Evolutionary conservation across 2,888 invertebrate genomes (phyloP).

Genomic region (Diplolepis rosae): DNA sequence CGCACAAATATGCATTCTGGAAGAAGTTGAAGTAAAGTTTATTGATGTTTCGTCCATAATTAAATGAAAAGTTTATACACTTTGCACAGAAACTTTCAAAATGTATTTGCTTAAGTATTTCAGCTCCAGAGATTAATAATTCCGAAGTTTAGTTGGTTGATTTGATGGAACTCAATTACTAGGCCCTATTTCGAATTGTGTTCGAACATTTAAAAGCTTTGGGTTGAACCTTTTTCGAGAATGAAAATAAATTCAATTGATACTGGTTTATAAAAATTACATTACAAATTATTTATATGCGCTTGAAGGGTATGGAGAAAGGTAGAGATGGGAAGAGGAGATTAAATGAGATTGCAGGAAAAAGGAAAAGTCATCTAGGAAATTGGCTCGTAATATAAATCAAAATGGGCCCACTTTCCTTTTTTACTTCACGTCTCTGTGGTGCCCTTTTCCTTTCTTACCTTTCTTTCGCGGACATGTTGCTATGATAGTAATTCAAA

Average conservation of each 20-base stretch:
- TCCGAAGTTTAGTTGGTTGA: slow-evolving; percentile 10
- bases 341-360: not conserved
- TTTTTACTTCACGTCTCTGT: not conserved
- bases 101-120: slow-evolving; percentile 13
- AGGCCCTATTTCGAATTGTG: not conserved
- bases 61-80: slow-evolving; percentile 3
- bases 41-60: slow-evolving; percentile 1
- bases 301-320: too few species aligned
- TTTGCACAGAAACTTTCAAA: not conserved
- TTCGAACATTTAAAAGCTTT: too few species aligned
- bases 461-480: not conserved
- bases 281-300: too few species aligned
- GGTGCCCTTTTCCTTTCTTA: not conserved
- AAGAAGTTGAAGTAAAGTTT: not conserved
- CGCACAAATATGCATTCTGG: too few species aligned
- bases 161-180: slow-evolving; percentile 15
- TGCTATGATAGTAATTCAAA: not conserved
- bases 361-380: not conserved
- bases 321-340: not conserved
- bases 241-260: too few species aligned
- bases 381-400: not conserved
- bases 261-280: not conserved
- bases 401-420: not conserved
- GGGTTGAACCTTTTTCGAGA: too few species aligned
- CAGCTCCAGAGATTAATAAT: not conserved